Evolutionary conservation across 2,113 vertebrate species (phyloP).

Genomic region (Steatornis caripensis): DNA sequence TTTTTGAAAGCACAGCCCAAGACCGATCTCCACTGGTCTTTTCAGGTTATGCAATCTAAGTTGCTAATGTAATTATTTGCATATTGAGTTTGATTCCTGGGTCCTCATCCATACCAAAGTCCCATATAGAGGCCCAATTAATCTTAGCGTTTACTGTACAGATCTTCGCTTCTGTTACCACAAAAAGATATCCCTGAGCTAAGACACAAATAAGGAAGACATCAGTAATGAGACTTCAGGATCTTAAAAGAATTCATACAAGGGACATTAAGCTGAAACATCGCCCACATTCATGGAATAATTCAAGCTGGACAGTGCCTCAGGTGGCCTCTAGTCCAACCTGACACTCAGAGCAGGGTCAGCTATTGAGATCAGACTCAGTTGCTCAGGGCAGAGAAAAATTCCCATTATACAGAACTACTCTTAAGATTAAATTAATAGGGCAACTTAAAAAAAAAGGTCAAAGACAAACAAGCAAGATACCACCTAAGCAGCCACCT

Average conservation of each 20-base stretch:
- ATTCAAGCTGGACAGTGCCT: not conserved
- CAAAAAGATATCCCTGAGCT: not conserved
- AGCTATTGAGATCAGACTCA: not conserved
- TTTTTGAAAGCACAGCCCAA: conserved; percentile 3
- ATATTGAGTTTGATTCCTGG: not conserved
- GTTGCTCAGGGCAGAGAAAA: not conserved
- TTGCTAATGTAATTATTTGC: not conserved
- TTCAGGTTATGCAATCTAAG: not conserved
- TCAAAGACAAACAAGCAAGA: not conserved
- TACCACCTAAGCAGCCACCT: not conserved
- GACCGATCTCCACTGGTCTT: not conserved
- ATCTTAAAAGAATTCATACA: not conserved
- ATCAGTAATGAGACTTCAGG: not conserved
- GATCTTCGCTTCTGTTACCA: not conserved
- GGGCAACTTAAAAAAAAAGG: not conserved
- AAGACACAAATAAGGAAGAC: not conserved
- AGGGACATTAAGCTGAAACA: not conserved
- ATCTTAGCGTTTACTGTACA: not conserved
- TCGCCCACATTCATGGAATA: not conserved
- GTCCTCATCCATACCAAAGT: not conserved
- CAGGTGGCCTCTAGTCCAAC: not conserved
- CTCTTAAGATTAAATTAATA: not conserved
- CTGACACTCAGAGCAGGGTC: not conserved
- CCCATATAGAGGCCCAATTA: not conserved
- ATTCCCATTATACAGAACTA: not conserved